Evolutionary conservation across 2,888 invertebrate species (phyloP).

Genomic region (Campoletis raptor): DNA sequence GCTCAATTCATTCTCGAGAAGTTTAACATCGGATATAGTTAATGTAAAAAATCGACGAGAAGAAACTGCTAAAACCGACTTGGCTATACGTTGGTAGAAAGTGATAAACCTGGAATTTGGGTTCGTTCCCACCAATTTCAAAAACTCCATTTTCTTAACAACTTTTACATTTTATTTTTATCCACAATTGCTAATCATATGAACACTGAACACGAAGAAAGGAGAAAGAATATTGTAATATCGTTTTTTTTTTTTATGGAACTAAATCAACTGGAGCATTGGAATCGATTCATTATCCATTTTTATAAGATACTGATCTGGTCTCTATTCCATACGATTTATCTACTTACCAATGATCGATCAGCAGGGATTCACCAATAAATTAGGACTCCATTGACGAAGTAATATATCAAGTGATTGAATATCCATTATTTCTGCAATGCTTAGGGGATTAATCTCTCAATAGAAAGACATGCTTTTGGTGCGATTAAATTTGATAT

Average conservation of each 20-base stretch:
- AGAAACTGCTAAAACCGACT: not conserved
- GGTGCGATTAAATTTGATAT: not conserved
- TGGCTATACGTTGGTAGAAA: not conserved
- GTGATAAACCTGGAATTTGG: not conserved
- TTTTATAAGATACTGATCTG: not conserved
- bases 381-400: not conserved
- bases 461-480: not conserved
- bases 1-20: constrained; percentile 8
- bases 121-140: not conserved
- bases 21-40: constrained; percentile 9
- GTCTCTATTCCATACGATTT: not conserved
- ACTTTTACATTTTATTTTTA: not conserved
- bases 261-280: not conserved
- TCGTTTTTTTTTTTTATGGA: not conserved
- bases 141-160: not conserved
- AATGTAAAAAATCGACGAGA: not conserved
- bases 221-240: not conserved
- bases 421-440: not conserved
- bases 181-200: not conserved
- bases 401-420: not conserved
- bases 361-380: not conserved
- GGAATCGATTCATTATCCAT: not conserved
- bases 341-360: not conserved
- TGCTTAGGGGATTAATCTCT: not conserved
- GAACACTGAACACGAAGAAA: not conserved